Evolutionary conservation across 2,888 invertebrate genomes (phyloP).

Genomic region (Drosophila subsilvestris): DNA sequence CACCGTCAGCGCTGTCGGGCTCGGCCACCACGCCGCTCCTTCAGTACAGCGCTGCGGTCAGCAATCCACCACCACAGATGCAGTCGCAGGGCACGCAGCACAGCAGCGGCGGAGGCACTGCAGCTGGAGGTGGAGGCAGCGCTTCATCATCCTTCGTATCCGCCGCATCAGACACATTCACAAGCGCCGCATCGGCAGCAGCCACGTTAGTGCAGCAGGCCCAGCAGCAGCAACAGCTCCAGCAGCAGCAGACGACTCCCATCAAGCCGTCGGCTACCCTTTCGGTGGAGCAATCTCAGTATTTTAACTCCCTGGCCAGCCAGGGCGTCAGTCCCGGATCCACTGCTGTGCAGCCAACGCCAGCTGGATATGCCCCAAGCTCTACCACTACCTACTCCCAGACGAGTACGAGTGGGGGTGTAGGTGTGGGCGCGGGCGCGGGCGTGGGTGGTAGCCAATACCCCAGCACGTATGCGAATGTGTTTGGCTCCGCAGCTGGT

Average conservation of each 20-base stretch:
- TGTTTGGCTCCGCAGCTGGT: slow-evolving; percentile 73
- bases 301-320: slow-evolving; percentile 85
- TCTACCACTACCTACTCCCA: slow-evolving; percentile 54
- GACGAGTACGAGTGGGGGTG: slow-evolving; percentile 28
- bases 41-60: slow-evolving; percentile 82
- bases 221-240: slow-evolving; percentile 84
- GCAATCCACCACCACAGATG: slow-evolving; percentile 71
- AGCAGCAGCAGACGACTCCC: slow-evolving; percentile 85
- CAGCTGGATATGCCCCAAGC: slow-evolving; percentile 48
- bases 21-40: slow-evolving; percentile 76
- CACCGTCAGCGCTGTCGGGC: slow-evolving; percentile 44
- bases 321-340: slow-evolving; percentile 73
- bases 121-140: slow-evolving; percentile 21
- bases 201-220: slow-evolving; percentile 80
- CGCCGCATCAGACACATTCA: slow-evolving; percentile 72
- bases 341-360: slow-evolving; percentile 58
- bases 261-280: slow-evolving; percentile 86
- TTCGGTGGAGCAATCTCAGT: slow-evolving; percentile 88
- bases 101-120: slow-evolving; percentile 46
- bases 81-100: slow-evolving; percentile 52
- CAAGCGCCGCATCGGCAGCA: slow-evolving; percentile 79
- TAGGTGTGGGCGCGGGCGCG: background rate
- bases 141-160: slow-evolving; percentile 35
- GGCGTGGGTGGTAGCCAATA: slow-evolving; percentile 75
- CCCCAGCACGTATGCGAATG: slow-evolving; percentile 82